phyloP scores from a whole-genome alignment of 2,888 invertebrate genomes.

The Epirrhoe alternata region DNA sequence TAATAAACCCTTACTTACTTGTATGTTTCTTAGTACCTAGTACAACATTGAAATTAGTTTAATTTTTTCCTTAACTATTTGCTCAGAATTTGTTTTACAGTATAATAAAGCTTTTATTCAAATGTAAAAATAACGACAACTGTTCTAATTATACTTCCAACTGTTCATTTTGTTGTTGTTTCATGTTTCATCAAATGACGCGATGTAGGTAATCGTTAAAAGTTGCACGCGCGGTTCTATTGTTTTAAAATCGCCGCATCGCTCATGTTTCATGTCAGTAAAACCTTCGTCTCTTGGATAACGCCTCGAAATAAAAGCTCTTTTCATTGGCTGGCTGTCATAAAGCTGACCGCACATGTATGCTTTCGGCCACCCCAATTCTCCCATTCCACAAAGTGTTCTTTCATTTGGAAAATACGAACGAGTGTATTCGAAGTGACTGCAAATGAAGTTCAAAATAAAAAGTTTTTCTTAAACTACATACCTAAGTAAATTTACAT shows the following conservation, averaged over 20 bases:
- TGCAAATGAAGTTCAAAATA: too few species aligned
- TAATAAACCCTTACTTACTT: too few species aligned
- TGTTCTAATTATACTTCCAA: not conserved
- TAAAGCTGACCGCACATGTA: not conserved
- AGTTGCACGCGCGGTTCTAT: conserved; percentile 2
- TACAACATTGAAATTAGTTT: too few species aligned
- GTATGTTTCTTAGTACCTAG: too few species aligned
- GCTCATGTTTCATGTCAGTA: not conserved
- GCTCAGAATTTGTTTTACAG: too few species aligned
- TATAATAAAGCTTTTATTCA: not conserved
- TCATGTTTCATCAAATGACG: not conserved
- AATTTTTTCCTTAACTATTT: too few species aligned
- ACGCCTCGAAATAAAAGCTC: not conserved
- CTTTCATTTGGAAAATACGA: not conserved
- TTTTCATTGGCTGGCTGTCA: not conserved
- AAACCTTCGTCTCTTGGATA: not conserved
- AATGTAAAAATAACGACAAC: not conserved
- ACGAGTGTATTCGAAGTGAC: not conserved
- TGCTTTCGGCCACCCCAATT: not conserved
- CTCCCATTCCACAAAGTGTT: not conserved
- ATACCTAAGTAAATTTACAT: too few species aligned
- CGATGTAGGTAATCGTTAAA: conserved; percentile 1
- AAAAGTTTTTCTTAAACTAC: too few species aligned
- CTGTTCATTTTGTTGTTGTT: not conserved
- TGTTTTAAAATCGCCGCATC: conserved; percentile 2